phyloP scores from a whole-genome alignment of 1,140 invertebrate species.

The Rhyacophila brunnea region DNA sequence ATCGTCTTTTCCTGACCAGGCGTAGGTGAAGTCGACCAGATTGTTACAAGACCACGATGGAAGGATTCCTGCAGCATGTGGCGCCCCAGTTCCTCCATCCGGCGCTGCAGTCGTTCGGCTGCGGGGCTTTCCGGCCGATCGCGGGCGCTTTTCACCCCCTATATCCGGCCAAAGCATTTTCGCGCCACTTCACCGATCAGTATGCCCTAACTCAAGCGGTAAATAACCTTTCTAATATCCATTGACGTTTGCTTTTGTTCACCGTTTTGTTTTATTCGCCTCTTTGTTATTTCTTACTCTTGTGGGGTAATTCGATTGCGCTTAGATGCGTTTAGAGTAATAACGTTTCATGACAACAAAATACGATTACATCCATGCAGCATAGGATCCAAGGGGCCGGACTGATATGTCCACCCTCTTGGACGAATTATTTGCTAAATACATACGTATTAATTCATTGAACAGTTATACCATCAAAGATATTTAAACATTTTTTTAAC shows the following conservation, averaged over 20 bases:
- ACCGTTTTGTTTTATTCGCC: neutral
- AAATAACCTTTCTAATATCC: constrained; percentile 14
- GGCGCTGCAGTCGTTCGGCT: constrained; percentile 52
- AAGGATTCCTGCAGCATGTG: constrained; percentile 54
- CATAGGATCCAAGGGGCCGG: no score
- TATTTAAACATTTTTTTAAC: no score
- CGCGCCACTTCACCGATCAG: constrained; percentile 52
- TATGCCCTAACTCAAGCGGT: constrained; percentile 52
- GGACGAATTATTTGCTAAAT: no score
- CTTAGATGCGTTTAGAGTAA: no score
- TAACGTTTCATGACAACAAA: no score
- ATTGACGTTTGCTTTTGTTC: no score
- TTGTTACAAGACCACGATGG: constrained; percentile 37
- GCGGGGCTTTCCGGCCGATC: constrained; percentile 52
- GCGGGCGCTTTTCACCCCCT: constrained; percentile 52
- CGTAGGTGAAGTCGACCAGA: neutral
- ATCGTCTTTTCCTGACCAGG: constrained; percentile 1
- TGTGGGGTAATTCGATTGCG: no score
- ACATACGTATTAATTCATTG: no score
- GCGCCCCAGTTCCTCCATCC: constrained; percentile 54
- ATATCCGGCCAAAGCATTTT: constrained; percentile 52
- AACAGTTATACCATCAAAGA: no score
- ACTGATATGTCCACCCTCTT: no score
- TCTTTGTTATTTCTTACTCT: neutral
- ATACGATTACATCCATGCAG: no score